A percentile compares a stretch with the other conserved stretches of the same genome.
Evolutionary conservation across 2,113 vertebrate species (phyloP).

Genomic region (Setophaga petechia): DNA sequence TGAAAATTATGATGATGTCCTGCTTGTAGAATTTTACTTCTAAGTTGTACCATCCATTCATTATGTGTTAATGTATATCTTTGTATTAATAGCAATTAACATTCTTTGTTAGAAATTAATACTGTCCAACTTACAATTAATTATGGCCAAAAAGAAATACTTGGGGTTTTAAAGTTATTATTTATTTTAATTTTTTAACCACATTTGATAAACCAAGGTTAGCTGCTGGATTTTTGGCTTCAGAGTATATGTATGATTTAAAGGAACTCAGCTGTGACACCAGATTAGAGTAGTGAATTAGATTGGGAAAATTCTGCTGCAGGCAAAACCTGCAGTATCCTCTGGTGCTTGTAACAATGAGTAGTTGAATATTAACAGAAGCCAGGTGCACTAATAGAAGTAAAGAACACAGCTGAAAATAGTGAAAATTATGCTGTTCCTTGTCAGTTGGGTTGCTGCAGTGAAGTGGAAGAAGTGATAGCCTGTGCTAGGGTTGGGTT

Average conservation of each 20-base stretch:
- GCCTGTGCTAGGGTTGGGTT: background rate
- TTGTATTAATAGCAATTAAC: background rate
- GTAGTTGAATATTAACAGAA: background rate
- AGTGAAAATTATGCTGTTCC: background rate
- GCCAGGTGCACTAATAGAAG: background rate
- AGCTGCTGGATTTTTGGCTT: background rate
- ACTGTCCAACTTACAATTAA: background rate
- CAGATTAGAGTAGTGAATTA: slow-evolving; percentile 50
- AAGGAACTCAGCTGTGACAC: slow-evolving; percentile 40
- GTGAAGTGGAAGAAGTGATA: background rate
- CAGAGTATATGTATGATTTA: background rate
- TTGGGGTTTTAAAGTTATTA: background rate
- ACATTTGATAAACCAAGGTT: background rate
- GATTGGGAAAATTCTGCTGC: slow-evolving; percentile 46
- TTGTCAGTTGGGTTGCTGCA: background rate
- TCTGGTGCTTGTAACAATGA: background rate
- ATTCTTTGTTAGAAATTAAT: background rate
- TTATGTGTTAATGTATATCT: background rate
- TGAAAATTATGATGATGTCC: background rate
- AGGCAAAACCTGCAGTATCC: background rate
- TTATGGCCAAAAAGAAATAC: background rate
- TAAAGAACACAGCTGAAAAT: background rate
- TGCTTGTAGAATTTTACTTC: background rate
- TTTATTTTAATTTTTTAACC: background rate
- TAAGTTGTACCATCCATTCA: background rate